phyloP scores from a whole-genome alignment of 2,113 vertebrate species.

The Chiloscyllium plagiosum region DNA sequence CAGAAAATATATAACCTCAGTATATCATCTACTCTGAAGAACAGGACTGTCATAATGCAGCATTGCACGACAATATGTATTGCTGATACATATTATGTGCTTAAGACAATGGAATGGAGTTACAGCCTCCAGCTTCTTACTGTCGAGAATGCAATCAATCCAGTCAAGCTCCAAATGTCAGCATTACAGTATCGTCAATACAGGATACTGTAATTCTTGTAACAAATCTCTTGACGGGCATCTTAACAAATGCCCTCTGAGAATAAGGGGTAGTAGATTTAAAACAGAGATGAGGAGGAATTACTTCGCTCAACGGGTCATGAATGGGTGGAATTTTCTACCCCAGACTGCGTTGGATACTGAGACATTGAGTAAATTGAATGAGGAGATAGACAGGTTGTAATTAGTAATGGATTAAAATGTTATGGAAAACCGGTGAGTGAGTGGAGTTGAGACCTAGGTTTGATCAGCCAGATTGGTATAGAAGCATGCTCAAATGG shows the following conservation, averaged over 20 bases:
- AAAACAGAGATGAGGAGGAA: too few species aligned
- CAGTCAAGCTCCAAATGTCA: not conserved
- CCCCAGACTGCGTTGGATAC: too few species aligned
- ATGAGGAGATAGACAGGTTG: too few species aligned
- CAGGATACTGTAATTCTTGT: not conserved
- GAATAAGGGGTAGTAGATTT: not conserved
- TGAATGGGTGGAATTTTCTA: too few species aligned
- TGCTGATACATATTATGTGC: not conserved
- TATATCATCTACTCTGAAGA: not conserved
- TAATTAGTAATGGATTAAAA: too few species aligned
- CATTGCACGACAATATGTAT: not conserved
- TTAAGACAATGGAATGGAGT: not conserved
- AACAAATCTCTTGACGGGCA: not conserved
- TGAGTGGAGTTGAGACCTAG: too few species aligned
- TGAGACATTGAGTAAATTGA: too few species aligned
- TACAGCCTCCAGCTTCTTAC: not conserved
- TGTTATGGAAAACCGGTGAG: too few species aligned
- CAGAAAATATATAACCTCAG: not conserved
- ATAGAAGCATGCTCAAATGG: too few species aligned
- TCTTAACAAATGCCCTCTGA: not conserved
- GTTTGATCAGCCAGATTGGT: too few species aligned
- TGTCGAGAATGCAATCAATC: not conserved
- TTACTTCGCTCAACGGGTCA: too few species aligned
- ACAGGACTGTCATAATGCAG: not conserved
- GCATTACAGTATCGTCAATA: not conserved